phyloP scores from a whole-genome alignment of 2,113 vertebrate genomes.

The Odontesthes bonariensis region DNA sequence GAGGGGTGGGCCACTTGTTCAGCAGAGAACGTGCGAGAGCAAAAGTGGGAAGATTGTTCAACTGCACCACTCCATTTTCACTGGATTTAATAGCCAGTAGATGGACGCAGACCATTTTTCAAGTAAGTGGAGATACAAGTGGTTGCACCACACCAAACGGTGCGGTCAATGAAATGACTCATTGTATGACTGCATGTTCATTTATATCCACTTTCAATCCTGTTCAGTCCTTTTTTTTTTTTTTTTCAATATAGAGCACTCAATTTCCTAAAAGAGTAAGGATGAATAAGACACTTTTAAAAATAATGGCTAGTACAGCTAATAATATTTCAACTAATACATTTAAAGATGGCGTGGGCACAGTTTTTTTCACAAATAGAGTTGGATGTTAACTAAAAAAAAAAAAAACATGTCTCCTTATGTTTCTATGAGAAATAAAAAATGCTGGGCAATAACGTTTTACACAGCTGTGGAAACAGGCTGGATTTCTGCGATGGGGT shows the following conservation, averaged over 20 bases:
- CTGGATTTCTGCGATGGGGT: not conserved
- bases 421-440: not conserved
- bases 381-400: too few species aligned
- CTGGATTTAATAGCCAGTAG: not conserved
- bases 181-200: not conserved
- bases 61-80: not conserved
- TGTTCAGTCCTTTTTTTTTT: not conserved
- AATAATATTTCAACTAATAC: too few species aligned
- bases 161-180: not conserved
- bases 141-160: not conserved
- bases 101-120: not conserved
- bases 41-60: conserved; percentile 5
- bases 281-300: not conserved
- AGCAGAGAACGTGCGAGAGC: conserved; percentile 14
- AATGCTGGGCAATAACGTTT: not conserved
- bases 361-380: too few species aligned
- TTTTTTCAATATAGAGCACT: not conserved
- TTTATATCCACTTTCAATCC: too few species aligned
- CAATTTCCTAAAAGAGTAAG: not conserved
- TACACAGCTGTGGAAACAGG: not conserved
- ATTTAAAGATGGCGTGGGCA: too few species aligned
- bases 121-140: not conserved
- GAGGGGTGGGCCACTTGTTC: conserved; percentile 12
- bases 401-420: not conserved
- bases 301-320: too few species aligned